Evolutionary conservation across 2,113 vertebrate genomes (phyloP), one percentile per base, ranked within the genome.

Genomic region (Crotalus helleri): DNA sequence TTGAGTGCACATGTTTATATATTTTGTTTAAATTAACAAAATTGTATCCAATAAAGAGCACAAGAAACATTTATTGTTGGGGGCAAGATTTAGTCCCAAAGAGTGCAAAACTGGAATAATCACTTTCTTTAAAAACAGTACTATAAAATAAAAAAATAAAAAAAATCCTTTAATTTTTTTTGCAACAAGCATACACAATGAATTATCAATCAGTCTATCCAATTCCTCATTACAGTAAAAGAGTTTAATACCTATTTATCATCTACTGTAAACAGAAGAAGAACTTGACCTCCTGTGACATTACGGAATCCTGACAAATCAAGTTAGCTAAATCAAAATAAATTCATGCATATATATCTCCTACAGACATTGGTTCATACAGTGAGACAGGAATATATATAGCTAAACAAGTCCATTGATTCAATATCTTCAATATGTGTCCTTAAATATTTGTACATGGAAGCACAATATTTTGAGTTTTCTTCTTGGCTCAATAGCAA

Each of bases 181-280:
- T 96, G 98, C 94, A 95, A 97, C 97, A 97, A 97, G 97, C 97
- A 98, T 98, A 98, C 97, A 99, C 98, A 99, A 98, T 98, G 98
- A 98, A 97, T 97, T 39, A 97, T 97, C 95, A 95, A 97, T 97
- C 92, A 95, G 93, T 94, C 96, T 97, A 96, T 97, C 96, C 97
- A 98, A 96, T 97, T 96, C 97, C 95, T 96, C 95, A 94, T 94
- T 97, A 95, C 97, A 96, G 88, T 29, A 94, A 87, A 93, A 91
- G 92, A 93, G 91, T 90, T 81, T 91, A 88, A 7, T 59, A 92
- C 99, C 98, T 99, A 26, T 51, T 51, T 51, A 51, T 99, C 97
- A 94, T 99, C 98, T 55, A 98, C 98, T 4, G 98, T 98, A 93
- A 98, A 99, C 0, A 98, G 98, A 69, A 99, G 96, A 94, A 98